A percentile compares a stretch with the other conserved stretches of the same genome.
These are phyloP conservation scores for Cryptomyrus ogoouensis DNA, from an alignment of 2,113 vertebrate species.

Conservation along the genomic window DNA sequence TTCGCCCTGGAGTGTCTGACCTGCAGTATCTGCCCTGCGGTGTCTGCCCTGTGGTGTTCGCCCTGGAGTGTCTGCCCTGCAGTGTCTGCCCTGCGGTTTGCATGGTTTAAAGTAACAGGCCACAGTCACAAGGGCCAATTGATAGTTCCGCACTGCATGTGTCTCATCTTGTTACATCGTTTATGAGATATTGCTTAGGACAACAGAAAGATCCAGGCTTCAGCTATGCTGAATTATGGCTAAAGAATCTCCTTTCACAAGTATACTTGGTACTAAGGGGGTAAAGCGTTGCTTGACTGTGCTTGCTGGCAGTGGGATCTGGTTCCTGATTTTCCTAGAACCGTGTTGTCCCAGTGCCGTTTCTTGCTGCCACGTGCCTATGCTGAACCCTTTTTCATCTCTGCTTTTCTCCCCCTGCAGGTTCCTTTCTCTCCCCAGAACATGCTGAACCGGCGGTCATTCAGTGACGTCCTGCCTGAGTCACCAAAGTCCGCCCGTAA, in stretches of 20 bases:
- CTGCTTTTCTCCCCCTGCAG: constrained; percentile 47
- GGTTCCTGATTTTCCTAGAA: background rate
- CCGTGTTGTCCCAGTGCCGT: background rate
- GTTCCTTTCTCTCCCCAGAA: constrained; percentile 81
- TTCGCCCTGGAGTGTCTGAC: too few species aligned
- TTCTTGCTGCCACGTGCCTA: background rate
- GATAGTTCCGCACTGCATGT: background rate
- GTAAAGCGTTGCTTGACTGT: background rate
- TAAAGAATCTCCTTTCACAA: constrained; percentile 29
- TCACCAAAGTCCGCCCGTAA: constrained; percentile 93
- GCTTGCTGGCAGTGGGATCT: background rate
- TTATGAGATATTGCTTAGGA: background rate
- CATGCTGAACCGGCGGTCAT: constrained; percentile 93
- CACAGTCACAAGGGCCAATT: background rate
- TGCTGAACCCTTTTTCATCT: constrained; percentile 2
- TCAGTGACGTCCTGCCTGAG: constrained; percentile 93
- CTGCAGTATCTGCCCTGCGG: fast-evolving
- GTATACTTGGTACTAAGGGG: background rate
- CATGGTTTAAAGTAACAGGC: background rate
- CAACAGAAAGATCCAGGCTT: background rate
- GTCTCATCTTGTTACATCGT: background rate
- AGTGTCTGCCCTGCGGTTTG: too few species aligned
- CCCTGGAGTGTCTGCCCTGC: too few species aligned
- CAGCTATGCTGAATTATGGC: constrained; percentile 16
- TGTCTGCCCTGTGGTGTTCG: background rate